phyloP scores from a whole-genome alignment of 1,140 invertebrate genomes.

The Semibalanus balanoides region DNA sequence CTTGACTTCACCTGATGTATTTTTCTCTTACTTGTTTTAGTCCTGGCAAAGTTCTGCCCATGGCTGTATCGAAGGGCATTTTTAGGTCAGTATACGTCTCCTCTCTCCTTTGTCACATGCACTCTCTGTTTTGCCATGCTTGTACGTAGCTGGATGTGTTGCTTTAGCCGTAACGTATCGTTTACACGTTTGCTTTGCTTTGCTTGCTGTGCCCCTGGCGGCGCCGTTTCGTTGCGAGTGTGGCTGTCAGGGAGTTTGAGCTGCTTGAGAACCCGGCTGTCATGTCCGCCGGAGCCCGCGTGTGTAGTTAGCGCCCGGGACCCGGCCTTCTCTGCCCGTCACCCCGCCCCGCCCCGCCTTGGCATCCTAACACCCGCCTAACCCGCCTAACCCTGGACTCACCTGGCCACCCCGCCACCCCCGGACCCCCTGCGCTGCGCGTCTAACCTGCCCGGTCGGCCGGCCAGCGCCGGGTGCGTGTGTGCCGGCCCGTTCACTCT shows the following conservation, averaged over 20 bases:
- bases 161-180: neutral
- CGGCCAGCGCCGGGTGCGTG: too few species aligned
- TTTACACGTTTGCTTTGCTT: neutral
- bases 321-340: too few species aligned
- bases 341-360: too few species aligned
- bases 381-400: neutral
- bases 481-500: too few species aligned
- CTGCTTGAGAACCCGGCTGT: neutral
- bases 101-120: neutral
- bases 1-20: constrained; percentile 5
- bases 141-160: neutral
- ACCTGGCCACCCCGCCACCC: neutral
- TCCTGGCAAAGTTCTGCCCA: constrained; percentile 56
- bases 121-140: neutral
- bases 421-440: too few species aligned
- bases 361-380: neutral
- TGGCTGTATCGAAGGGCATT: constrained; percentile 70
- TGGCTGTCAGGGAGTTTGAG: neutral
- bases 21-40: constrained; percentile 34
- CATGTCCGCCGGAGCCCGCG: neutral
- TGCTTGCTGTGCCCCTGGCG: neutral
- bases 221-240: neutral
- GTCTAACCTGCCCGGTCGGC: too few species aligned
- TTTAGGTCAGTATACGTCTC: constrained; percentile 52
- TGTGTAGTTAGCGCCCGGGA: too few species aligned